Evolutionary conservation across 1,140 invertebrate genomes (phyloP).

Genomic region (Platyscapa corneri): DNA sequence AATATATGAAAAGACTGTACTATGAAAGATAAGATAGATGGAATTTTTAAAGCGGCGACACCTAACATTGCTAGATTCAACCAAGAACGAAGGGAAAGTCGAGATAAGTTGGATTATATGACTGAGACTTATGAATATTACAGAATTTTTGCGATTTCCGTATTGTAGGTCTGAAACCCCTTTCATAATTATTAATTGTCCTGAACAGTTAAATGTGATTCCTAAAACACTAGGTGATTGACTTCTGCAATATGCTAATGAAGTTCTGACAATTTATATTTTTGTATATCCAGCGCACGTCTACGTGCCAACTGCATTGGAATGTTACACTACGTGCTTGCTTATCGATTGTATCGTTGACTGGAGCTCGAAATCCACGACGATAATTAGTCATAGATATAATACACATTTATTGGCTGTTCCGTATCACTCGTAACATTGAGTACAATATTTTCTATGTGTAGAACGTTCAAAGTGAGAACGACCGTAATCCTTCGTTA

Average conservation of each 20-base stretch:
- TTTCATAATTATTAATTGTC: no score
- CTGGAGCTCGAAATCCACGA: neutral
- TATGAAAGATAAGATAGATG: no score
- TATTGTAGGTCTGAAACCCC: no score
- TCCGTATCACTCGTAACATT: no score
- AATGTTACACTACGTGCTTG: neutral
- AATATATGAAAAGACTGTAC: no score
- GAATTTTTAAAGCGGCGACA: neutral
- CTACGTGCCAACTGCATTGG: neutral
- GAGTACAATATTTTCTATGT: no score
- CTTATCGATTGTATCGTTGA: neutral
- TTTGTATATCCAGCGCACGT: no score
- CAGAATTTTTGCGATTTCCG: no score
- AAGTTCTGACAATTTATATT: neutral
- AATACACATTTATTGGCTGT: neutral
- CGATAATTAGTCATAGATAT: neutral
- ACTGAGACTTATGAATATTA: neutral
- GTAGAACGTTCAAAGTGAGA: neutral
- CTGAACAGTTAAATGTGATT: neutral
- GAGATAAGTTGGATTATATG: neutral
- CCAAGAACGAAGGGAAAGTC: neutral
- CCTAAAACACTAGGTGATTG: neutral
- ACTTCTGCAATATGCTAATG: neutral
- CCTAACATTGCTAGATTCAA: no score
- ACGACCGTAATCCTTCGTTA: constrained; percentile 10